Base-by-base conservation (phyloP, 2,113 vertebrate genomes). In the Hymenochirus boettgeri region DNA sequence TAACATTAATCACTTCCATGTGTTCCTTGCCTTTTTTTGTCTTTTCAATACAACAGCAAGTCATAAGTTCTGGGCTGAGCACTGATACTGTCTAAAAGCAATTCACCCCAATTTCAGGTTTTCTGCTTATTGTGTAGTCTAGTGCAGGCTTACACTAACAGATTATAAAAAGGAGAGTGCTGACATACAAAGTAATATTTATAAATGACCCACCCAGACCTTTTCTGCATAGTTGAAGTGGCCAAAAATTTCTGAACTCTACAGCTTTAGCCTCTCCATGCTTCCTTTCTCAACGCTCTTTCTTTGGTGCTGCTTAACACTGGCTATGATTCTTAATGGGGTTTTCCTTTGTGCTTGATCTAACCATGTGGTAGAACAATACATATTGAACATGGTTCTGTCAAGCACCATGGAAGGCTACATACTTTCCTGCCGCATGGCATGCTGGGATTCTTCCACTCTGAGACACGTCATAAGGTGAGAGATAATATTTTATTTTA, bases 311-410 rank as follows among this genome's bases (percentile, higher is more conserved):
- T 88, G 84, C 85, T 86, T 89, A 85, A 88, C 86, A 86, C 87
- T 84, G 85, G 85, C 84, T 89, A 85, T 89, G 82, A 82, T 85
- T 88, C 72, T 76, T 86, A 82, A 86, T 88, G 91, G 91, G 88
- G 94, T 94, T 98, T 97, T 98, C 95, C 96, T 92, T 99, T 99
- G 96, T 99, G 96, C 96, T 99, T 99, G 96, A 99, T 99, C 96
- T 99, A 99, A 99, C 96, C 96, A 99, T 99, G 96, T 99, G 96
- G 92, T 95, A 90, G 93, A 91, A 94, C 89, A 91, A 87, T 89
- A 90, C 88, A 93, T 92, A 91, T 91, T 86, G 94, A 97, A 98
- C 96, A 99, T 99, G 96, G 96, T 99, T 99, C 95, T 91, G 93
- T 99, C 96, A 99, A 99, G 96, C 96, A 97, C 96, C 96, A 96